A percentile compares a stretch with the other conserved stretches of the same genome.
phyloP scores from a whole-genome alignment of 2,888 invertebrate genomes.

The Lycaena phlaeas region DNA sequence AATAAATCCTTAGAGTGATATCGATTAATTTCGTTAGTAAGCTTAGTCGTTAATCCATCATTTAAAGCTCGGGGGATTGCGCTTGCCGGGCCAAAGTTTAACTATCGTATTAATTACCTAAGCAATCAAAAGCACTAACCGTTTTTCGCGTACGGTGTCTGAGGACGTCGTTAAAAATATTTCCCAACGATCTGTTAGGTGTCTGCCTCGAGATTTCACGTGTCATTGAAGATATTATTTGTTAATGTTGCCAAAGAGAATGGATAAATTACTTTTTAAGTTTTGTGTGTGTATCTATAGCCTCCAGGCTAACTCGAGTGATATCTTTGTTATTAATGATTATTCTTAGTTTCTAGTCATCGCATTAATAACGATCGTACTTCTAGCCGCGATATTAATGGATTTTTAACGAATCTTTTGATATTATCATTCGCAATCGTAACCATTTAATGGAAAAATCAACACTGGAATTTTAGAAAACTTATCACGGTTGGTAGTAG shows the following conservation, averaged over 20 bases:
- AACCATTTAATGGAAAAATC: neutral
- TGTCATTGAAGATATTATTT: slow-evolving; percentile 64
- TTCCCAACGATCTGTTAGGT: slow-evolving; percentile 49
- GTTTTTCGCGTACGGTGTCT: slow-evolving; percentile 11
- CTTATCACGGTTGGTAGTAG: too few species aligned
- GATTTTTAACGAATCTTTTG: neutral
- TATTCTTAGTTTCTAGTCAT: slow-evolving; percentile 46
- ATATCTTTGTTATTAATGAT: slow-evolving; percentile 46
- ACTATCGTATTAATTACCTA: neutral
- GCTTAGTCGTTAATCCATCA: too few species aligned
- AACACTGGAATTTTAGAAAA: too few species aligned
- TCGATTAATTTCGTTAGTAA: too few species aligned
- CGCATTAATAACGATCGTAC: slow-evolving; percentile 27
- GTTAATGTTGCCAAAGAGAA: slow-evolving; percentile 62
- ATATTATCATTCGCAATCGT: neutral
- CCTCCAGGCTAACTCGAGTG: slow-evolving; percentile 42
- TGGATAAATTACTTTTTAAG: slow-evolving; percentile 70
- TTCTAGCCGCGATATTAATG: slow-evolving; percentile 14
- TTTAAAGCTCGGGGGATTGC: too few species aligned
- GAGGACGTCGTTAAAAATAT: slow-evolving; percentile 32
- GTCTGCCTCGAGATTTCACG: slow-evolving; percentile 56
- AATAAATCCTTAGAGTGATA: too few species aligned
- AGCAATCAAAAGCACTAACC: neutral
- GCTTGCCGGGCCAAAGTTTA: neutral
- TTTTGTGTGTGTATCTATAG: slow-evolving; percentile 53